These are phyloP conservation scores for Coptotermes formosanus DNA, from an alignment of 1,140 invertebrate genomes.

Conservation along the genomic window DNA sequence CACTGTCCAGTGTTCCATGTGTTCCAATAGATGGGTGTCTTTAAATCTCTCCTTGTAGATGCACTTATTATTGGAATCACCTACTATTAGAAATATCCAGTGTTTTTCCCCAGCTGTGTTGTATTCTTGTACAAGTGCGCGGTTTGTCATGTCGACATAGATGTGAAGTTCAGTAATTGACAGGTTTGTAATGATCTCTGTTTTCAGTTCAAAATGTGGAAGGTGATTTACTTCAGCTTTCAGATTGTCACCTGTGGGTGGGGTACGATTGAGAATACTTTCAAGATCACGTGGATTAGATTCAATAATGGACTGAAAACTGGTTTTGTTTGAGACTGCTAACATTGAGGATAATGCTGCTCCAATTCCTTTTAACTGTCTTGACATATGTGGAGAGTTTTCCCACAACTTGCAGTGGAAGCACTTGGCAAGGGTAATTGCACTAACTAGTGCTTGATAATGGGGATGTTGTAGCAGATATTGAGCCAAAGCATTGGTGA, in stretches of 20 bases:
- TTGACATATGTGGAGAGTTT: slow-evolving; percentile 66
- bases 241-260: slow-evolving; percentile 43
- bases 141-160: slow-evolving; percentile 31
- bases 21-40: not conserved
- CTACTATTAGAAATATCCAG: slow-evolving; percentile 47
- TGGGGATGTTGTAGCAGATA: not conserved
- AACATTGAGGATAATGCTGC: slow-evolving; percentile 61
- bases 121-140: slow-evolving; percentile 30
- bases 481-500: slow-evolving; percentile 60
- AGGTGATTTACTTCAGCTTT: slow-evolving; percentile 39
- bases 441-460: slow-evolving; percentile 51
- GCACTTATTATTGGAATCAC: slow-evolving; percentile 51
- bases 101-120: slow-evolving; percentile 30
- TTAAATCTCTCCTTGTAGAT: slow-evolving; percentile 21
- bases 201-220: slow-evolving; percentile 39
- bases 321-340: slow-evolving; percentile 63
- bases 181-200: slow-evolving; percentile 14
- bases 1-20: not conserved
- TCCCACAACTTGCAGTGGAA: slow-evolving; percentile 70
- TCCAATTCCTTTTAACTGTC: slow-evolving; percentile 71
- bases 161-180: not conserved
- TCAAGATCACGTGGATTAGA: slow-evolving; percentile 73
- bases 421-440: slow-evolving; percentile 64
- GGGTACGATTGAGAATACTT: slow-evolving; percentile 48
- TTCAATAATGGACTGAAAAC: slow-evolving; percentile 62